Percentiles rank a stretch among this genome's conserved stretches.
These are phyloP conservation scores for Rhynchophorus ferrugineus DNA, from an alignment of 1,140 invertebrate species.

Conservation along the genomic window DNA sequence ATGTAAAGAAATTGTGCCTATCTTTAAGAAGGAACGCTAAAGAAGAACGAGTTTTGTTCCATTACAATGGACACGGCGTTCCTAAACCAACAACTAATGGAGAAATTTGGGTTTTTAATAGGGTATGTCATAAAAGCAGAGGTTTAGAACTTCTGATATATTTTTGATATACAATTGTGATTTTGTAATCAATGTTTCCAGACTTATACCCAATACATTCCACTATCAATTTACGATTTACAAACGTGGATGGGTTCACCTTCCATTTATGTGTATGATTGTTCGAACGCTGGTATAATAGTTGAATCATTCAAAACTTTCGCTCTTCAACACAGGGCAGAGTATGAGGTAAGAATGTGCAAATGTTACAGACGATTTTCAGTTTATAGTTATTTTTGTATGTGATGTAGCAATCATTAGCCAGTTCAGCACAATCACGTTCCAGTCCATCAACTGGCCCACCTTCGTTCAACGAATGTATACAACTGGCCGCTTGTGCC, in stretches of 20 bases:
- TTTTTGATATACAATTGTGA: no score
- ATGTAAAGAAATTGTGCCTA: slow-evolving; percentile 94
- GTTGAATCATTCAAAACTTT: slow-evolving; percentile 89
- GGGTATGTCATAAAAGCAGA: slow-evolving; percentile 50
- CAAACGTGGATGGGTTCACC: slow-evolving; percentile 99
- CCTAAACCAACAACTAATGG: slow-evolving; percentile 96
- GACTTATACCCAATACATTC: slow-evolving; percentile 98
- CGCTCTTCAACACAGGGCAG: slow-evolving; percentile 83
- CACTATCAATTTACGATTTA: slow-evolving; percentile 94
- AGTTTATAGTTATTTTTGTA: not conserved
- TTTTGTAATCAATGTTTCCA: slow-evolving; percentile 46
- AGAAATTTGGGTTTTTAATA: slow-evolving; percentile 99
- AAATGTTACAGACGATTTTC: not conserved
- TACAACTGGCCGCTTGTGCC: slow-evolving; percentile 92
- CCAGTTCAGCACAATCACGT: slow-evolving; percentile 1
- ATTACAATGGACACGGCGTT: slow-evolving; percentile 99
- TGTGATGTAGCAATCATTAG: slow-evolving; percentile 7
- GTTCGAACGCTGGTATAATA: slow-evolving; percentile 95
- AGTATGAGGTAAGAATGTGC: slow-evolving; percentile 59
- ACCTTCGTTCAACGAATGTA: slow-evolving; percentile 80
- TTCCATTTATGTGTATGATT: slow-evolving; percentile 99
- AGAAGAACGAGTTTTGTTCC: slow-evolving; percentile 97
- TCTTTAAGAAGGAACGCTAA: slow-evolving; percentile 95
- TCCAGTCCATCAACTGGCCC: slow-evolving; percentile 19
- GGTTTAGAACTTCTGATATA: not conserved